Evolutionary conservation across 2,797 vertebrate species (phyloP).

Genomic region (Psittacula derbiana): DNA sequence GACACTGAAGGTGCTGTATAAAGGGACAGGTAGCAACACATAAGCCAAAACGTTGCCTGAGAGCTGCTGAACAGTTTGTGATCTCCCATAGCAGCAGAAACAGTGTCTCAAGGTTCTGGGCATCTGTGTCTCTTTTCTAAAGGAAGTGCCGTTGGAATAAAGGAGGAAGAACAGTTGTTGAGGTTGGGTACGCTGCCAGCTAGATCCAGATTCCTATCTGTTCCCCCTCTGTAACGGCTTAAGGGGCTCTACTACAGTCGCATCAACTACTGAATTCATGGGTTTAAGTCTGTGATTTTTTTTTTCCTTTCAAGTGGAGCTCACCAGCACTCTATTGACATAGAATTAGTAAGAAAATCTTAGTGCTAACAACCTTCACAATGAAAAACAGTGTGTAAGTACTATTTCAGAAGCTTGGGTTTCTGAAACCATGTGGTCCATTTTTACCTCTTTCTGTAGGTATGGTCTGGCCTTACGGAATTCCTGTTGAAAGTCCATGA

Average conservation of each 20-base stretch:
- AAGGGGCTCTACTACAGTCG: background rate
- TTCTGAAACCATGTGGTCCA: background rate
- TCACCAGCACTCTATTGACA: background rate
- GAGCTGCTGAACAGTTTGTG: background rate
- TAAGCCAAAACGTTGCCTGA: background rate
- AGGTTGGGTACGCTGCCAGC: background rate
- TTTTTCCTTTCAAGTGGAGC: background rate
- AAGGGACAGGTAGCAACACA: background rate
- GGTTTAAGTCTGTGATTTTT: background rate
- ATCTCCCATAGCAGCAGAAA: accelerated
- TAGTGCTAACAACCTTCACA: background rate
- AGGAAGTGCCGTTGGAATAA: background rate
- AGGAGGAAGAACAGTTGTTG: background rate
- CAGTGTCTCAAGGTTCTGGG: background rate
- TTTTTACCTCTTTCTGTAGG: background rate
- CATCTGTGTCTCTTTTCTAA: background rate
- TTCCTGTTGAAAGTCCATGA: background rate
- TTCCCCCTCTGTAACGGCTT: background rate
- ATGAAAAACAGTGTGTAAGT: background rate
- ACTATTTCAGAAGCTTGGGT: background rate
- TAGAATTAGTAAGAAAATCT: background rate
- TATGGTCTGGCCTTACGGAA: background rate
- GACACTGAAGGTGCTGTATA: background rate
- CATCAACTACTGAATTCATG: background rate
- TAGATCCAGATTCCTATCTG: background rate